A percentile compares a stretch with the other conserved stretches of the same genome.
phyloP scores from a whole-genome alignment of 2,113 vertebrate species.

The Nibea albiflora region DNA sequence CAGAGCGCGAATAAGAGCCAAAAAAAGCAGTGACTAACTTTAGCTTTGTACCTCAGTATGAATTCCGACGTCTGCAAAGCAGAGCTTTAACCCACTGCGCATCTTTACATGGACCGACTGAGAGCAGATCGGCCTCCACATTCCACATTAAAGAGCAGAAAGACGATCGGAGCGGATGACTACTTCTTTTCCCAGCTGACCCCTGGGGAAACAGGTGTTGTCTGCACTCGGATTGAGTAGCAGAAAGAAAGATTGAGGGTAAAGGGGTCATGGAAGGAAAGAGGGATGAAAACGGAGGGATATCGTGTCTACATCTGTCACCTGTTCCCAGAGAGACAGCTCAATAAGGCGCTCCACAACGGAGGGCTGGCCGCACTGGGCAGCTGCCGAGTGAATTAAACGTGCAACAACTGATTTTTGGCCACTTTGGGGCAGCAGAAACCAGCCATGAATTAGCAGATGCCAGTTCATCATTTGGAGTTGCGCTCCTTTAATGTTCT shows the following conservation, averaged over 20 bases:
- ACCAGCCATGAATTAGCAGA: not conserved
- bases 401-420: not conserved
- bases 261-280: not conserved
- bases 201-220: conserved; percentile 46
- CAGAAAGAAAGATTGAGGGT: not conserved
- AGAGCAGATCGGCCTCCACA: not conserved
- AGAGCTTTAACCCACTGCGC: not conserved
- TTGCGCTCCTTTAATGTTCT: not conserved
- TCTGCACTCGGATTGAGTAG: conserved; percentile 22
- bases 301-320: conserved; percentile 13
- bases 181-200: conserved; percentile 10
- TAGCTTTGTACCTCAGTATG: not conserved
- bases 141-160: conserved; percentile 20
- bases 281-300: not conserved
- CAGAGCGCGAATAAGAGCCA: not conserved
- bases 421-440: not conserved
- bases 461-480: not conserved
- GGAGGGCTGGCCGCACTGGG: not conserved
- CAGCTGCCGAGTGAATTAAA: not conserved
- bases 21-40: not conserved
- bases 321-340: not conserved
- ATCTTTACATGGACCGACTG: not conserved
- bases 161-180: not conserved
- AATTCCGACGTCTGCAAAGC: not conserved
- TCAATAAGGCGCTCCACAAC: not conserved